Base-by-base conservation (phyloP, 2,113 vertebrate species). In the Hippoglossus stenolepis region DNA sequence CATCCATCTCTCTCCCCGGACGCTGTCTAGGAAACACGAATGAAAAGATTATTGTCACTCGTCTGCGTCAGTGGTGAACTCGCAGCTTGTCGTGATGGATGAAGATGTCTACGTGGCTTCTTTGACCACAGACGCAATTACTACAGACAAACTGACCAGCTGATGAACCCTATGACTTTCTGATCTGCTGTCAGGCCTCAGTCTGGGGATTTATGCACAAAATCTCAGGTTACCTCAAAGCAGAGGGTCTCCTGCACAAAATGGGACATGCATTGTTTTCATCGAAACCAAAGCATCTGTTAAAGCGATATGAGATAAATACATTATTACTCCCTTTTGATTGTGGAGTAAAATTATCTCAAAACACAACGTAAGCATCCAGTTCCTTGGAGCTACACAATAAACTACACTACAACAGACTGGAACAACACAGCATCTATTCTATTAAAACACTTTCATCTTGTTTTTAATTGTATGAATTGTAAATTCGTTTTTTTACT, bases 111-210 rank as follows among this genome's bases (percentile, higher is more conserved):
- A 59, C 14, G 1, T 51, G 73, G 58, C 70, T 10, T 70, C 66
- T 5, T 6, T 43, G 40, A 60, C 54, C 7, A 38, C 18, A 68
- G 23, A 60, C 5, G 14, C 24, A 58, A 51, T n/a, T 67, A 53
- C 45, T 5, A n/a, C 47, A 70, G 61, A 70, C 40, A 24, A 66
- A 63, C 45, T 68, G 60, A 80, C 60, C 73, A 75, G 45, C 9
- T 77, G 28, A 68, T 72, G n/a, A 73, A 40, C 49, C 23, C 49
- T 24, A 1, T 63, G 51, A 71, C 73, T 73, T 59, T 59, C 2
- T 80, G 80, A 83, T 78, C 79, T 69, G 24, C 64, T 54, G 63
- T 45, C 65, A 61, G 18, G 18, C 28, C 28, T 28, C 28, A 28
- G 28, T 28, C 28, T 24, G 24, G 24, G 24, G 24, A 24, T 24